phyloP scores from a whole-genome alignment of 2,113 vertebrate genomes.

The Cyphomyrus plagiostoma region DNA sequence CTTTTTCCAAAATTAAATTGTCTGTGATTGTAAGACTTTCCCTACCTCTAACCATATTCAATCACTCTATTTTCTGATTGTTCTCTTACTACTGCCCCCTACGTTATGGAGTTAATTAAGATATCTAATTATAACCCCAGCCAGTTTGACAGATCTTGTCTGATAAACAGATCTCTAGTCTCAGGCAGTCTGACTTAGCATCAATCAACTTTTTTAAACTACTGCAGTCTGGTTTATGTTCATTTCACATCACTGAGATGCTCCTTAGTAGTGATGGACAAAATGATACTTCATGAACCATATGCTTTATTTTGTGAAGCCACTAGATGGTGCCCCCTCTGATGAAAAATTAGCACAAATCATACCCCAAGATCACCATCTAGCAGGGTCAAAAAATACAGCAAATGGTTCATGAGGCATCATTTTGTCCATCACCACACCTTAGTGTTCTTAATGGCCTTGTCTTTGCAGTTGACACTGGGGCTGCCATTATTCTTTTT shows the following conservation, averaged over 20 bases:
- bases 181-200: background rate
- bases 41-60: background rate
- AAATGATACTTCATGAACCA: background rate
- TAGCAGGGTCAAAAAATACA: background rate
- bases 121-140: background rate
- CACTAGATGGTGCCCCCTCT: background rate
- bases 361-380: background rate
- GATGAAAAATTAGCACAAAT: background rate
- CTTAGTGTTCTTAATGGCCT: background rate
- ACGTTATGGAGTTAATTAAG: background rate
- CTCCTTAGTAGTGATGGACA: background rate
- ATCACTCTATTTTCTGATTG: background rate
- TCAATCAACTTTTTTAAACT: background rate
- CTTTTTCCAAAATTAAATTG: background rate
- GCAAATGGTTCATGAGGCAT: background rate
- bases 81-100: background rate
- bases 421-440: background rate
- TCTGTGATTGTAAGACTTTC: background rate
- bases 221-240: background rate
- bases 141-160: background rate
- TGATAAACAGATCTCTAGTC: background rate
- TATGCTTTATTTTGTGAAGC: background rate
- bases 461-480: background rate
- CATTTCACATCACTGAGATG: background rate
- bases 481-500: background rate